Evolutionary conservation across 2,797 vertebrate species (phyloP), one percentile per base, ranked within the genome.

Genomic region (Xenops minutus): DNA sequence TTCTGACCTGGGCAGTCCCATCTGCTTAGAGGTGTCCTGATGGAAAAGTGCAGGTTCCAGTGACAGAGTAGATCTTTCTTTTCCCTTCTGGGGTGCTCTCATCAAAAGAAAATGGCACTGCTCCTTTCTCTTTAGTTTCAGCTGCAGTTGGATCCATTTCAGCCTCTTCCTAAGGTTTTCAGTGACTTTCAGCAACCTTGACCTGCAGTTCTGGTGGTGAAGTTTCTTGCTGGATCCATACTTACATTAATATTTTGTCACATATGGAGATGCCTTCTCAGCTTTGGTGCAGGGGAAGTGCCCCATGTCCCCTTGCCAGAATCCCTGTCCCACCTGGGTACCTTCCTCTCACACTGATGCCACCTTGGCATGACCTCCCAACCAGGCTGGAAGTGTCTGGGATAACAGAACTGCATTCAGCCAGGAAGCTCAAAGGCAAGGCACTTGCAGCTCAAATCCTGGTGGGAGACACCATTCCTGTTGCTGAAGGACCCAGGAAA

Each of bases 221-320:
- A 61, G 37, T 55, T 89, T 85, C 27, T 59, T 19, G 13, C 30
- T 66, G 36, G 21, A 52, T 71, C 26, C 56, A 26, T 30, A 17
- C 10, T 79, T 71, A 2, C 8, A 15, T 26, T 43, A 14, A 9
- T 23, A 5, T 62, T 90, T 79, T 72, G 22, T 10, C 39, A 39
- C 3, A 24, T 15, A 10, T 0, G 1, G 24, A 56, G 19, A 19
- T 0, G 3, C 12, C 77, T 56, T 90, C 37, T 30, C 32, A 52
- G 46, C 22, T 82, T 85, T 89, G 15, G 2, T 5, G 6, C 18
- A 16, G 51, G 13, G 23, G 21, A 14, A 61, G 9, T 24, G 27
- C 7, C 24, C 20, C 29, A 3, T 30, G 7, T 46, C 24, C 41
- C 12, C 21, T 63, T 56, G 32, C 63, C 49, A 64, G 66, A 41